phyloP scores from a whole-genome alignment of 2,797 vertebrate genomes.

The Phyllotis vaccarum region DNA sequence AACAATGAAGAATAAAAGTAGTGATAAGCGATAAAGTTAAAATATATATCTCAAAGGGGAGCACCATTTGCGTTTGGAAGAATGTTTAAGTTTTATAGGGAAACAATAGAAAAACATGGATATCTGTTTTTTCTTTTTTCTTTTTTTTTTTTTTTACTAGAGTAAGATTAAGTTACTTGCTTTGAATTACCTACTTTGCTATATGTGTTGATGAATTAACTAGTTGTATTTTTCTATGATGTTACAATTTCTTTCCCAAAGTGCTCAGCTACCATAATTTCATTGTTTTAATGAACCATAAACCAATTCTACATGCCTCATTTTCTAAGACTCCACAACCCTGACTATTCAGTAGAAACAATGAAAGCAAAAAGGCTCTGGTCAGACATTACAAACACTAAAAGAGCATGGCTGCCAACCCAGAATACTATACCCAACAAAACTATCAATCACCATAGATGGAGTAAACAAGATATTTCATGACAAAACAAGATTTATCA shows the following conservation, averaged over 20 bases:
- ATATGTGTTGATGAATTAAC: background rate
- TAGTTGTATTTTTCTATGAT: background rate
- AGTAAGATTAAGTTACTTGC: background rate
- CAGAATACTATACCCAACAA: too few relatives aligned
- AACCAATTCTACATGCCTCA: background rate
- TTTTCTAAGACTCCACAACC: background rate
- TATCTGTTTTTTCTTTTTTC: too few relatives aligned
- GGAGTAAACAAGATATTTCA: too few relatives aligned
- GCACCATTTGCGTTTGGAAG: background rate
- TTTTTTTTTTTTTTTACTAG: too few relatives aligned
- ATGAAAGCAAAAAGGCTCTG: too few relatives aligned
- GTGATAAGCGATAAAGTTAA: background rate
- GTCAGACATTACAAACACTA: too few relatives aligned
- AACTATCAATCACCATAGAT: too few relatives aligned
- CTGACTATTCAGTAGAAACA: too few relatives aligned
- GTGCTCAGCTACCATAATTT: background rate
- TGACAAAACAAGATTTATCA: too few relatives aligned
- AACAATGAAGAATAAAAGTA: background rate
- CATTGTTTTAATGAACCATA: background rate
- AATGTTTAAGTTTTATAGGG: background rate
- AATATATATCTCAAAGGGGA: background rate
- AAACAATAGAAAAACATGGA: background rate
- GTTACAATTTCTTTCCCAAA: background rate
- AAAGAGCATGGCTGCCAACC: too few relatives aligned
- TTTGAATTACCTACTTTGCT: background rate